Evolutionary conservation across 2,888 invertebrate species (phyloP).

Genomic region (Hyalella azteca): DNA sequence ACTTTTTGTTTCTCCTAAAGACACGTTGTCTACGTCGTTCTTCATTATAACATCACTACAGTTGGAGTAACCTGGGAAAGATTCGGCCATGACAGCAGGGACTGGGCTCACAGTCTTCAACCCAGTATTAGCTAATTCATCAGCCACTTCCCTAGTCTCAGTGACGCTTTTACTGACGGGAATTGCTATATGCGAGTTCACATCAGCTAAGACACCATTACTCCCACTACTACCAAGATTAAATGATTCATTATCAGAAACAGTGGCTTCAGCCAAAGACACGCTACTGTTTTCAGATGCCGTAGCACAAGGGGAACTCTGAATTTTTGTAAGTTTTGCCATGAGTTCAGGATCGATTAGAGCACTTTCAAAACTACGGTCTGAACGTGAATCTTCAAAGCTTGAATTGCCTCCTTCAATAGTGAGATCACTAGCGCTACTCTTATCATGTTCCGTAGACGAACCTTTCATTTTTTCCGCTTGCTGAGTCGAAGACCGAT

Average conservation of each 20-base stretch:
- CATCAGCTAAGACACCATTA: slow-evolving; percentile 41
- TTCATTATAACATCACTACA: background rate
- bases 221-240: slow-evolving; percentile 57
- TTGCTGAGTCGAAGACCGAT: too few species aligned
- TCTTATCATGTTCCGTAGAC: slow-evolving; percentile 28
- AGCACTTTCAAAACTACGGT: slow-evolving; percentile 51
- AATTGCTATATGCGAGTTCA: slow-evolving; percentile 26
- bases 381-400: slow-evolving; percentile 43
- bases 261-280: slow-evolving; percentile 60
- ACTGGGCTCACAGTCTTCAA: background rate
- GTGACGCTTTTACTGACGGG: slow-evolving; percentile 42
- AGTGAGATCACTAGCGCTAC: slow-evolving; percentile 44
- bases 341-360: slow-evolving; percentile 56
- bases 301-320: slow-evolving; percentile 51
- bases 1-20: slow-evolving; percentile 8
- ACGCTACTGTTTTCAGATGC: slow-evolving; percentile 60
- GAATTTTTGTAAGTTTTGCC: slow-evolving; percentile 53
- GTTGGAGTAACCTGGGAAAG: background rate
- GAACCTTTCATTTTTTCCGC: too few species aligned
- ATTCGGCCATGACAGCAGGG: background rate
- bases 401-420: slow-evolving; percentile 41
- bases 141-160: background rate
- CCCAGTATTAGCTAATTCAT: background rate
- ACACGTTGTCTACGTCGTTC: background rate
- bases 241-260: slow-evolving; percentile 61